Evolutionary conservation across 1,140 invertebrate genomes (phyloP), one percentile per base, ranked within the genome.

Genomic region (Aricia agestis): DNA sequence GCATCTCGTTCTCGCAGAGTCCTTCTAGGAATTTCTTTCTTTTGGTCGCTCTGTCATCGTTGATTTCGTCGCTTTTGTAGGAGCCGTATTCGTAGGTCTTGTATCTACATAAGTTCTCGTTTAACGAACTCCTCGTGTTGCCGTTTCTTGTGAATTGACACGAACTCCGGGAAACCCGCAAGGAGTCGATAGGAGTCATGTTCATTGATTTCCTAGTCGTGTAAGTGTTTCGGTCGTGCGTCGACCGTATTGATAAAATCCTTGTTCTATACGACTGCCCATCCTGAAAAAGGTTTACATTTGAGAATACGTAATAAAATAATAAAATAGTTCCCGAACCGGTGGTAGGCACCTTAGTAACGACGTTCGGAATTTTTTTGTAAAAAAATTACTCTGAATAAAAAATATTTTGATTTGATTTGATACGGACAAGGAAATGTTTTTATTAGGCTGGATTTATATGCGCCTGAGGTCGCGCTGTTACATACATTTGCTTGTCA

Each of bases 261-360:
- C 87, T 74, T 10, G 89, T 91, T 65, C 89, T 76, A 61, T 86
- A 91, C 0, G 87, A 91, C 36, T 89, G 87, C 1, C 87, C 87
- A 42, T 89, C 86, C 87, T 91, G 74, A n/a, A 82, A 83, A 25
- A 71, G 11, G 13, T 52, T 52, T 52, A 4, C 9, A 25, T 36
- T 36, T 36, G 36, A 7, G 36, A 36, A 36, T 25, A 25, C n/a
- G n/a, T n/a, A n/a, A n/a, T n/a, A n/a, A n/a, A n/a, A n/a, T n/a
- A n/a, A n/a, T n/a, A n/a, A n/a, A n/a, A n/a, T n/a, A n/a, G n/a
- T n/a, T n/a, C n/a, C n/a, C n/a, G n/a, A n/a, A n/a, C n/a, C n/a
- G n/a, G n/a, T n/a, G n/a, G n/a, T n/a, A n/a, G n/a, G n/a, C n/a
- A n/a, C n/a, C n/a, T n/a, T n/a, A n/a, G n/a, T n/a, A n/a, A n/a